phyloP scores from a whole-genome alignment of 1,140 invertebrate species.

The Trichonephila clavata region DNA sequence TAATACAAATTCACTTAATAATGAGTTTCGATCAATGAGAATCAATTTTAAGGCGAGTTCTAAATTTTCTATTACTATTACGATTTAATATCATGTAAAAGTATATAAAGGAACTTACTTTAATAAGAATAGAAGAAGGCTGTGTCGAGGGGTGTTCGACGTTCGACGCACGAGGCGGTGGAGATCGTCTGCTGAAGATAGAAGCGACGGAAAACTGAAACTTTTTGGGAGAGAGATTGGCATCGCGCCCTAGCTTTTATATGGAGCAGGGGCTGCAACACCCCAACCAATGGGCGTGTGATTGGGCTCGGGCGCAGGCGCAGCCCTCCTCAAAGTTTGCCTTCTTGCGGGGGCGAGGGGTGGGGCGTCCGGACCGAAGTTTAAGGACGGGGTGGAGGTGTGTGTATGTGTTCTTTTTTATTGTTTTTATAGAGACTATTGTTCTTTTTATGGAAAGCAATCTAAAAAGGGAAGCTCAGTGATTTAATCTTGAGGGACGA shows the following conservation, averaged over 20 bases:
- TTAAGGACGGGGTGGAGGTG: not conserved
- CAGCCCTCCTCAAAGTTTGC: constrained; percentile 26
- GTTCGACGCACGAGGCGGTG: not conserved
- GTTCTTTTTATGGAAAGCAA: not conserved
- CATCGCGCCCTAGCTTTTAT: constrained; percentile 20
- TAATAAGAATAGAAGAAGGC: not conserved
- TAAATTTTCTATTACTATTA: no score
- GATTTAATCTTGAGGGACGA: not conserved
- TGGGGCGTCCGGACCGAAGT: not conserved
- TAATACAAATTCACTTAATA: no score
- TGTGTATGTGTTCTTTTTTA: not conserved
- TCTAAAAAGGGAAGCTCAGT: not conserved
- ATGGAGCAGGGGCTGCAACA: not conserved
- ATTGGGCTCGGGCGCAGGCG: not conserved
- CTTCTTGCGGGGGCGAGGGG: not conserved
- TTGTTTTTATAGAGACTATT: not conserved
- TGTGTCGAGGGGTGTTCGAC: not conserved
- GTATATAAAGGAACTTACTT: not conserved
- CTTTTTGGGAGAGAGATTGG: constrained; percentile 40
- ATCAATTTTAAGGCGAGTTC: no score
- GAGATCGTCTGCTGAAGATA: not conserved
- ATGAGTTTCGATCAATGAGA: no score
- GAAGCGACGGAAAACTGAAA: constrained; percentile 15
- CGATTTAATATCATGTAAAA: not conserved
- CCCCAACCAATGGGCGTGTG: not conserved